phyloP scores from a whole-genome alignment of 1,140 invertebrate genomes.

The Zaprionus tsacasi region DNA sequence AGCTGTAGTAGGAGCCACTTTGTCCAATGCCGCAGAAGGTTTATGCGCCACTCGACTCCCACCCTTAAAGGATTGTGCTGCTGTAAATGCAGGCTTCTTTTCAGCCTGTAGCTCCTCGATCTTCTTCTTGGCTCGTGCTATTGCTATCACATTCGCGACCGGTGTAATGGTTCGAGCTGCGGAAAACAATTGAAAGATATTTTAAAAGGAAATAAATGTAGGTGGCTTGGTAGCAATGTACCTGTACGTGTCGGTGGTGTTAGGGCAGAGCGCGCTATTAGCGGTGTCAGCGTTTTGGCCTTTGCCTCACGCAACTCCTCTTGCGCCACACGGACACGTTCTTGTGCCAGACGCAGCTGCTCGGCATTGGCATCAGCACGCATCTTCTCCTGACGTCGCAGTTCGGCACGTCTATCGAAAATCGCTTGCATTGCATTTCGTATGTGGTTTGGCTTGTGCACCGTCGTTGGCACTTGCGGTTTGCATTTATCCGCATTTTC shows the following conservation, averaged over 20 bases:
- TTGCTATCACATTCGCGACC: slow-evolving; percentile 86
- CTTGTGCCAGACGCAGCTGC: slow-evolving; percentile 64
- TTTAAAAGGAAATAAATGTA: no score
- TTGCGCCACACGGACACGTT: slow-evolving; percentile 68
- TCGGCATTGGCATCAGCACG: slow-evolving; percentile 62
- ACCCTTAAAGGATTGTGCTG: slow-evolving; percentile 89
- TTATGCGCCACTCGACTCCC: slow-evolving; percentile 88
- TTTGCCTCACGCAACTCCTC: slow-evolving; percentile 61
- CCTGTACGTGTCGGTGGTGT: slow-evolving; percentile 61
- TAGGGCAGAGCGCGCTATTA: slow-evolving; percentile 67
- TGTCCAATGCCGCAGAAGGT: slow-evolving; percentile 57
- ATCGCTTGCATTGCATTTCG: slow-evolving; percentile 81
- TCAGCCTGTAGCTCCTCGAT: slow-evolving; percentile 84
- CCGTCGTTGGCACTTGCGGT: background rate
- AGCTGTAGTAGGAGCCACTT: slow-evolving; percentile 41
- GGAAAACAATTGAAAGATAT: background rate
- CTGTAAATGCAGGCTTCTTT: slow-evolving; percentile 85
- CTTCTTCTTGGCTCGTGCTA: slow-evolving; percentile 86
- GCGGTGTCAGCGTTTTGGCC: slow-evolving; percentile 66
- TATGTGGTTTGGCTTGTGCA: slow-evolving; percentile 71
- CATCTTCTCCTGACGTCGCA: slow-evolving; percentile 65
- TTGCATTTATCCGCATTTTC: slow-evolving; percentile 78
- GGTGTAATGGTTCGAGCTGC: slow-evolving; percentile 86
- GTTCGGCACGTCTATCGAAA: slow-evolving; percentile 67
- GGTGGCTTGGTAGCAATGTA: slow-evolving; percentile 5